phyloP scores from a whole-genome alignment of 2,888 invertebrate genomes.

The Blera fallax region DNA sequence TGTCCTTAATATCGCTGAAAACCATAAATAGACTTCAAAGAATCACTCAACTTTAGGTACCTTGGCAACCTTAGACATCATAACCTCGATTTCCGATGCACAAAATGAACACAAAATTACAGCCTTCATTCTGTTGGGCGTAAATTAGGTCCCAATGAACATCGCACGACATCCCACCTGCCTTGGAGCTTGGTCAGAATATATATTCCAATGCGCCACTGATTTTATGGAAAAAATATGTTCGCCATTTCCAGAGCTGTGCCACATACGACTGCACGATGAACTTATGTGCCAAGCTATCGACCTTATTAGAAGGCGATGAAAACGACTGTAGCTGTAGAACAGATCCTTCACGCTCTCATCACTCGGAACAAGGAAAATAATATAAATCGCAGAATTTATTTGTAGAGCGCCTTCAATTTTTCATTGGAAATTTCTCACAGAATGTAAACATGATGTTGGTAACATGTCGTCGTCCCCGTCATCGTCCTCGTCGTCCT shows the following conservation, averaged over 20 bases:
- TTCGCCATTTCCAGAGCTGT: neutral
- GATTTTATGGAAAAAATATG: slow-evolving; percentile 11
- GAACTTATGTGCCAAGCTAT: neutral
- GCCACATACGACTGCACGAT: neutral
- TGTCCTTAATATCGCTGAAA: too few species aligned
- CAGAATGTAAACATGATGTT: slow-evolving; percentile 34
- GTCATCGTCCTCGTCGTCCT: neutral
- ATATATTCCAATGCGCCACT: slow-evolving; percentile 30
- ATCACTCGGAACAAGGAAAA: neutral
- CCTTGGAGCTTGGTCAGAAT: slow-evolving; percentile 16
- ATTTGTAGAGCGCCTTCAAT: slow-evolving; percentile 5
- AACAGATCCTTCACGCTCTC: neutral
- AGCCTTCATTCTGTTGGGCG: neutral
- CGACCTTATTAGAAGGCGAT: neutral
- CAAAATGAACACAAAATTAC: too few species aligned
- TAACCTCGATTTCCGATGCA: neutral
- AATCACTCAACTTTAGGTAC: too few species aligned
- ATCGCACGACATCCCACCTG: neutral
- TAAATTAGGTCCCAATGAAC: slow-evolving; percentile 2
- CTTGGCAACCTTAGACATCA: neutral
- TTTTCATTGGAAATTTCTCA: slow-evolving; percentile 32
- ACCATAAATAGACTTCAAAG: too few species aligned
- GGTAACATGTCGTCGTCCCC: neutral
- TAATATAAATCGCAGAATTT: neutral
- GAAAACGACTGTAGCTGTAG: too few species aligned